Conservation (phyloP, 2,888 invertebrate genomes). For the Coronaproctus castanopsis region DNA sequence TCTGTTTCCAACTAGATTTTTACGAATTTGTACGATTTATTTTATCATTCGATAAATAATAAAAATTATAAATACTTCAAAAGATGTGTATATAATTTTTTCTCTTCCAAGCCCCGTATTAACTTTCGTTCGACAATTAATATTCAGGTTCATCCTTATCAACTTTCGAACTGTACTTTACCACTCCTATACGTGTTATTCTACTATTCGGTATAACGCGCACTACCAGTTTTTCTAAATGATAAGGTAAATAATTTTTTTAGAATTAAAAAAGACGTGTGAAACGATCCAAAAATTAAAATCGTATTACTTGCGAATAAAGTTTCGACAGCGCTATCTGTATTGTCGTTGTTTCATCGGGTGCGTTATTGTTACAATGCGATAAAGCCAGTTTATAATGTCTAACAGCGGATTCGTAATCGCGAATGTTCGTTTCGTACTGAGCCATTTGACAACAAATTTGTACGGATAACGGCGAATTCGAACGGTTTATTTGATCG, state of each 20-base stretch:
- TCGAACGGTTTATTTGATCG: conserved; percentile 25
- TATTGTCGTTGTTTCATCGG: conserved; percentile 28
- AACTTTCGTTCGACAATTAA: too few species aligned
- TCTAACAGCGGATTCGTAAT: conserved; percentile 52
- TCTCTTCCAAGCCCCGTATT: too few species aligned
- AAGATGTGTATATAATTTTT: too few species aligned
- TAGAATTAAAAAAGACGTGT: not conserved
- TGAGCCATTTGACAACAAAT: conserved; percentile 56
- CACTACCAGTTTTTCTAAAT: too few species aligned
- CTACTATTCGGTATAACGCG: too few species aligned
- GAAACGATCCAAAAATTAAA: not conserved
- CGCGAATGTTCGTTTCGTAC: conserved; percentile 39
- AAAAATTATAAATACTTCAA: too few species aligned
- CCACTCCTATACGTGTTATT: too few species aligned
- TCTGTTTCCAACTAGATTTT: too few species aligned
- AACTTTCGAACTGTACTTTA: too few species aligned
- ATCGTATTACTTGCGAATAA: conserved; percentile 54
- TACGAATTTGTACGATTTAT: too few species aligned
- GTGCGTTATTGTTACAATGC: conserved; percentile 51
- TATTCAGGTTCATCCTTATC: too few species aligned
- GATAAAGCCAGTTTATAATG: conserved; percentile 72
- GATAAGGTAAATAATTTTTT: not conserved
- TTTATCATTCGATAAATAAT: too few species aligned
- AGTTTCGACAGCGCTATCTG: conserved; percentile 54
- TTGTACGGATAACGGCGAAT: conserved; percentile 28